Conservation (phyloP, 2,888 invertebrate species). For the Yponomeuta plumbellus region DNA sequence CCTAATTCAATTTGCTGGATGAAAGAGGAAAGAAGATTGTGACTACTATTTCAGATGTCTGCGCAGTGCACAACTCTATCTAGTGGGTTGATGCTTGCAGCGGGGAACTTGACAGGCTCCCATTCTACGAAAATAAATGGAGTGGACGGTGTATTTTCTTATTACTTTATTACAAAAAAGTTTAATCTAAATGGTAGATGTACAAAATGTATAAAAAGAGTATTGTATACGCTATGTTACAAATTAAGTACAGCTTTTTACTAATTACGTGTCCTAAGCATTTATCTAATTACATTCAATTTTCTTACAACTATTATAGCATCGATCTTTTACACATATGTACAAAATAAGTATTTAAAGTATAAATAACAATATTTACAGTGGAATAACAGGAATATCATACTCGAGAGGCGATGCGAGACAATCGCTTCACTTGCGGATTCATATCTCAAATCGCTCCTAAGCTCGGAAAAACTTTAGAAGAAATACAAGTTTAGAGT, state of each 20-base stretch:
- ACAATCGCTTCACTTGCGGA: not conserved
- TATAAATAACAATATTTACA: slow-evolving; percentile 66
- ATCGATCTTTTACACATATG: slow-evolving; percentile 33
- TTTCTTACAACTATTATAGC: not conserved
- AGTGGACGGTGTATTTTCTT: not conserved
- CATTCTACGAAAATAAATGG: not conserved
- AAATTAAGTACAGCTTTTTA: slow-evolving; percentile 11
- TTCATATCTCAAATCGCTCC: slow-evolving; percentile 27
- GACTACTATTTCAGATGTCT: slow-evolving; percentile 8
- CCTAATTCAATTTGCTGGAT: slow-evolving; percentile 22
- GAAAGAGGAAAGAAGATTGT: slow-evolving; percentile 19
- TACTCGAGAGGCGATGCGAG: not conserved
- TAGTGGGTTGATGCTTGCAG: slow-evolving; percentile 5
- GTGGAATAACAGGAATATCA: slow-evolving; percentile 30
- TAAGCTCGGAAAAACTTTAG: slow-evolving; percentile 44
- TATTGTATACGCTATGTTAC: slow-evolving; percentile 7
- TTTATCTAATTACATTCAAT: not conserved
- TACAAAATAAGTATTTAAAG: slow-evolving; percentile 45
- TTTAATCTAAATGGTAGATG: slow-evolving; percentile 13
- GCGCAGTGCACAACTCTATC: not conserved
- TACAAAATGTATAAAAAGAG: slow-evolving; percentile 34
- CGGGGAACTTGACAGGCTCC: not conserved
- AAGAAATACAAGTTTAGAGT: slow-evolving; percentile 58
- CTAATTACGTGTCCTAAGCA: not conserved
- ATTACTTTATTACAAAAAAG: slow-evolving; percentile 16